Percentiles rank a stretch among this genome's conserved stretches.
These are phyloP conservation scores for Heliconius hewitsoni DNA, from an alignment of 1,140 invertebrate genomes.

Conservation along the genomic window DNA sequence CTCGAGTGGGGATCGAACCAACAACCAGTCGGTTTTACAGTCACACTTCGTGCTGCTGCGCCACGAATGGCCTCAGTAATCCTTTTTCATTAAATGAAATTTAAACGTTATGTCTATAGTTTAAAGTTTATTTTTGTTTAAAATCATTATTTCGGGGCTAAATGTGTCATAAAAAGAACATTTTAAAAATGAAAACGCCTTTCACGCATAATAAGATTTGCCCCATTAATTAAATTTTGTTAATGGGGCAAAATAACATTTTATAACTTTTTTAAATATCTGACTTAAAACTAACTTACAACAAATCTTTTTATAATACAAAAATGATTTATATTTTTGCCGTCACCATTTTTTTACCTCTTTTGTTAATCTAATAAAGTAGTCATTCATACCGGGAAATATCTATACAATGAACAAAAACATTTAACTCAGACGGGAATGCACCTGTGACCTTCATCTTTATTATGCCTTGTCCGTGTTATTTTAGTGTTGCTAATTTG, in stretches of 20 bases:
- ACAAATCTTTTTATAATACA: too few relatives aligned
- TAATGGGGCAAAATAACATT: too few relatives aligned
- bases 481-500: conserved; percentile 4
- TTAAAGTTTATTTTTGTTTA: neutral
- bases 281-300: too few relatives aligned
- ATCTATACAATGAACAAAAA: neutral
- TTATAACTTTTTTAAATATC: too few relatives aligned
- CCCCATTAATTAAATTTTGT: too few relatives aligned
- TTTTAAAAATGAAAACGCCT: too few relatives aligned
- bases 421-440: conserved; percentile 1
- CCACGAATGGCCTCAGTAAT: neutral
- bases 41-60: too few relatives aligned
- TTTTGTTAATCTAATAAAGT: neutral
- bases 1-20: too few relatives aligned
- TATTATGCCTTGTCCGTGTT: neutral
- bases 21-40: too few relatives aligned
- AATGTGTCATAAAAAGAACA: neutral
- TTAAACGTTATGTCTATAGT: neutral
- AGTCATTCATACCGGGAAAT: neutral
- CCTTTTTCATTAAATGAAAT: neutral
- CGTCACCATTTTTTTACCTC: neutral
- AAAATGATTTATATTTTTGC: too few relatives aligned
- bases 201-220: too few relatives aligned
- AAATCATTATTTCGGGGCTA: neutral
- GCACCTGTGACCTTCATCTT: neutral